Evolutionary conservation across 2,888 invertebrate genomes (phyloP), one percentile per base, ranked within the genome.

Genomic region (Plusia festucae): DNA sequence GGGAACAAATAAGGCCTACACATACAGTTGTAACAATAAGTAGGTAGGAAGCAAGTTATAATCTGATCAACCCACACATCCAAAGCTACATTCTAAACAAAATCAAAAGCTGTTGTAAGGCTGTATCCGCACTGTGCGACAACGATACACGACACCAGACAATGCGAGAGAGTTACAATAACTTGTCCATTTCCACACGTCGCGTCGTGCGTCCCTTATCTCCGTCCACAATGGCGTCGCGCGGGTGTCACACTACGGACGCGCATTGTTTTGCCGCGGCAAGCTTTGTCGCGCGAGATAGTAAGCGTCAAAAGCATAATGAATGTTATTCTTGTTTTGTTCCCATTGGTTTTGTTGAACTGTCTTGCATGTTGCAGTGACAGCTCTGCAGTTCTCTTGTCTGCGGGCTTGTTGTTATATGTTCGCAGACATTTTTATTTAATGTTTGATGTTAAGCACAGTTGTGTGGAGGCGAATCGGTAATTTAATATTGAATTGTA

Each of bases 161-260:
- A 30, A 30, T 30, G 30, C n/a, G 7, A 40, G n/a, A 40, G n/a
- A 5, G 40, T 40, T n/a, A 40, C 40, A 40, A n/a, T 40, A 79
- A 76, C 46, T 76, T 76, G 76, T 77, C 81, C 75, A 73, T 77
- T 75, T 66, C 71, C 79, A 81, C 77, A 77, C 77, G 79, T 82
- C 70, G 72, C 77, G 68, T 78, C 78, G 80, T 69, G 72, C 77
- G 68, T 78, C 78, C 76, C 82, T 85, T 86, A 85, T 86, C 85
- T 82, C 15, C 24, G 49, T 15, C 59, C 51, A 80, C 76, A 79
- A 78, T 58, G 59, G 65, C 49, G 62, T 73, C 61, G 76, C 68
- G 67, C 69, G 65, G 71, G 76, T 68, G 82, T 65, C 81, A 78
- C 77, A 73, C 79, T 67, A 69, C 80, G 83, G 86, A 86, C 77